Evolutionary conservation across 2,797 vertebrate species (phyloP), one percentile per base, ranked within the genome.

Genomic region (Carapus acus): DNA sequence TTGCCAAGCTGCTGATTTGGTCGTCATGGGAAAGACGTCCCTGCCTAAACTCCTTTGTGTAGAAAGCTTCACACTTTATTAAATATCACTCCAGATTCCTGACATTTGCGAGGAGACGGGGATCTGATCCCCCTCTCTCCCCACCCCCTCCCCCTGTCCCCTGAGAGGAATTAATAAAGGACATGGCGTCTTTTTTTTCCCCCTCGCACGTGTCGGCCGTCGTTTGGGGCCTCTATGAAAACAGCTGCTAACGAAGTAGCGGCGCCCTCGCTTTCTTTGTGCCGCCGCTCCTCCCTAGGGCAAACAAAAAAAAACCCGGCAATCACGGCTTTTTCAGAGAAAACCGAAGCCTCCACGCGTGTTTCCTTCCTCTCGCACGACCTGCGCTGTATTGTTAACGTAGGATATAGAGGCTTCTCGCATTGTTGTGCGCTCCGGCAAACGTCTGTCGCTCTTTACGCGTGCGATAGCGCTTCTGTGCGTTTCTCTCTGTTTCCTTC

Each of bases 1-100:
- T 58, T 70, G 67, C 62, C 52, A 67, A 43, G 77, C 56, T 58
- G 43, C 57, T 62, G 22, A 49, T 44, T 43, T 61, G 41, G 73
- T 73, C 2, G 33, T 66, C 68, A 71, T 61, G 49, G 54, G 41
- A 36, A 71, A 65, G 56, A 33, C 12, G 51, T 45, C 45, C 40
- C 39, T 59, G 67, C 38, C 62, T 54, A 18, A 62, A 52, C 48
- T 60, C 38, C 24, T 60, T 24, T 49, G 18, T 17, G 50, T 39
- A 41, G 37, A 51, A 59, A 44, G 53, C 63, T 24, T 47, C 51
- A 20, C 21, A 59, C 38, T 60, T 70, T 73, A 62, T 65, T 54
- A 64, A 52, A 67, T 58, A 62, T 63, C 51, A 19, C 37, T 7
- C 6, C 44, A 72, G 54, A 73, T 56, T 68, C 55, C 47, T 65